These are phyloP conservation scores for Mormyrops boulengeri DNA, from an alignment of 2,797 vertebrate genomes.

Conservation along the genomic window DNA sequence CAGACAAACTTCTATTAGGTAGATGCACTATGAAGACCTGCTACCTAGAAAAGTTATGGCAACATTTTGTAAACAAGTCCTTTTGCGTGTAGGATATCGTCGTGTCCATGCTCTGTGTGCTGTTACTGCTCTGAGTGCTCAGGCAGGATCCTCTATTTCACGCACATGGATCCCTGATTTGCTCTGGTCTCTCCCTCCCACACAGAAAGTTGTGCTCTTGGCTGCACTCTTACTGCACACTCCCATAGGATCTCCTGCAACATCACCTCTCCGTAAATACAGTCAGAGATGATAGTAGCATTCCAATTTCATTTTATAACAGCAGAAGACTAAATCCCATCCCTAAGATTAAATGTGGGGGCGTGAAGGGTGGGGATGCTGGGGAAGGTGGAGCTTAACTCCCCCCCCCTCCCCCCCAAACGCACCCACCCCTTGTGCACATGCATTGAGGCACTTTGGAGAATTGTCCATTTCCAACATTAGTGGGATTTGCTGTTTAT, in stretches of 20 bases:
- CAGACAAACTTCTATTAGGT: not conserved
- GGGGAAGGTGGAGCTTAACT: not conserved
- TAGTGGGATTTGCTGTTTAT: slow-evolving; percentile 36
- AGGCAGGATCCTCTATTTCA: not conserved
- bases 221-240: slow-evolving; percentile 26
- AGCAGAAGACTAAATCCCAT: slow-evolving; percentile 12
- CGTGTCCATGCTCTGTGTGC: not conserved
- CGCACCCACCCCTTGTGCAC: not conserved
- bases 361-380: not conserved
- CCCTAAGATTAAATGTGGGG: slow-evolving; percentile 14
- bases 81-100: not conserved
- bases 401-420: not conserved
- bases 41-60: not conserved
- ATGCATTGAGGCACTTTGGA: slow-evolving; percentile 22
- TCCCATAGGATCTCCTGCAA: slow-evolving; percentile 10
- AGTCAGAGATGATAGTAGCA: slow-evolving; percentile 16
- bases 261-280: slow-evolving; percentile 21
- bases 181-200: not conserved
- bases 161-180: slow-evolving; percentile 24
- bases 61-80: not conserved
- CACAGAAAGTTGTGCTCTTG: slow-evolving; percentile 24
- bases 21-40: not conserved
- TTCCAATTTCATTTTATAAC: slow-evolving; percentile 19
- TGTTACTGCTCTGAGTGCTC: not conserved
- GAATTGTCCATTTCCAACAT: slow-evolving; percentile 26